Conservation (phyloP, 2,113 vertebrate genomes). For the Sylvia atricapilla region DNA sequence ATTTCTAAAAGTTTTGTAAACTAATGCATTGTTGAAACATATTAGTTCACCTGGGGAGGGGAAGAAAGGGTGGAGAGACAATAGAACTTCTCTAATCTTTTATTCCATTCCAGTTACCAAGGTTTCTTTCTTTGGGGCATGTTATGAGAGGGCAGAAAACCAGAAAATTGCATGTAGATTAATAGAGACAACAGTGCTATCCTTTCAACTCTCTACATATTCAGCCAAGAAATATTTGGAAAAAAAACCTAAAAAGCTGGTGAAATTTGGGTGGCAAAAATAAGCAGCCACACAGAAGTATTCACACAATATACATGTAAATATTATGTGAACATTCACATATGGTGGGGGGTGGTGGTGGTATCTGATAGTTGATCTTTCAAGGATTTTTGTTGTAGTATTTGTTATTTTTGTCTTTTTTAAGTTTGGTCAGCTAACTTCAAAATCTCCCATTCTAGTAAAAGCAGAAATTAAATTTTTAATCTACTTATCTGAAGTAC, state of each 20-base stretch:
- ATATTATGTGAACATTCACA: neutral
- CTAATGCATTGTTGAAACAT: neutral
- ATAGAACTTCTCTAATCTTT: neutral
- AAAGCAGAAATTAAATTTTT: neutral
- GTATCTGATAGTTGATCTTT: accelerated
- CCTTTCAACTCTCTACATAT: neutral
- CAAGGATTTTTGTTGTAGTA: neutral
- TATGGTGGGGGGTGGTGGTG: accelerated
- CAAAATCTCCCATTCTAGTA: neutral
- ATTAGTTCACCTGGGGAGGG: neutral
- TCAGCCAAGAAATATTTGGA: neutral
- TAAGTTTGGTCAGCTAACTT: neutral
- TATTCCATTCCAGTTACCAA: neutral
- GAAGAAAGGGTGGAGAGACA: neutral
- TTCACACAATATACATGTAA: neutral
- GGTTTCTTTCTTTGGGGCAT: neutral
- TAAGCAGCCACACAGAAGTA: neutral
- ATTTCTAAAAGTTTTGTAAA: neutral
- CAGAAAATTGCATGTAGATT: neutral
- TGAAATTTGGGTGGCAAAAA: neutral
- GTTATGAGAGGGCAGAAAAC: neutral
- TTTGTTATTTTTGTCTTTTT: neutral
- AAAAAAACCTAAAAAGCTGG: neutral
- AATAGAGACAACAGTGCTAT: neutral
- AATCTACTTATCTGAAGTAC: neutral